A percentile compares a stretch with the other conserved stretches of the same genome.
Conservation (phyloP, 2,888 invertebrate genomes). For the Mythimna lalbum region DNA sequence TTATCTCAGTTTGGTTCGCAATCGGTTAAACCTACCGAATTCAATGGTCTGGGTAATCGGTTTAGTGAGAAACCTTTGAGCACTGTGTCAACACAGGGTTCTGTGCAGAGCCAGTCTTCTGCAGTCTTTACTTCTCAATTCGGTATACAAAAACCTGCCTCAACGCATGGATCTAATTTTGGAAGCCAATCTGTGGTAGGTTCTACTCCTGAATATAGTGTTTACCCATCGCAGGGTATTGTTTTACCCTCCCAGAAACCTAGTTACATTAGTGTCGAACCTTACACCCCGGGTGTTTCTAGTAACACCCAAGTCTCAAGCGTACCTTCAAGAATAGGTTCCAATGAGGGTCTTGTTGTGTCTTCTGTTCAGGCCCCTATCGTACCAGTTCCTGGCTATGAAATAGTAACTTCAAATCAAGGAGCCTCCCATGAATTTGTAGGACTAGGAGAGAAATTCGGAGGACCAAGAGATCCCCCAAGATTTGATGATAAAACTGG, state of each 20-base stretch:
- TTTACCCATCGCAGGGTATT: slow-evolving; percentile 28
- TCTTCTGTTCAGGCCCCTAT: slow-evolving; percentile 42
- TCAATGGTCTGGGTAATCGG: slow-evolving; percentile 11
- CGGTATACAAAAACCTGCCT: slow-evolving; percentile 35
- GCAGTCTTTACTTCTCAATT: slow-evolving; percentile 51
- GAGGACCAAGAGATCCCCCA: slow-evolving; percentile 79
- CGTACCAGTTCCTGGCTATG: slow-evolving; percentile 56
- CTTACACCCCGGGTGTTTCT: slow-evolving; percentile 7
- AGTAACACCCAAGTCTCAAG: slow-evolving; percentile 29
- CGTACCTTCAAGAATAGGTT: slow-evolving; percentile 11
- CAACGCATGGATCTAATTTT: slow-evolving; percentile 12
- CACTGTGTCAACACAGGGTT: slow-evolving; percentile 37
- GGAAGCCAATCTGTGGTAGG: slow-evolving; percentile 32
- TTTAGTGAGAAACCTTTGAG: slow-evolving; percentile 44
- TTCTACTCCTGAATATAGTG: slow-evolving; percentile 23
- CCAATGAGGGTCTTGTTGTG: slow-evolving; percentile 11
- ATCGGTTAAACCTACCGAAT: slow-evolving; percentile 11
- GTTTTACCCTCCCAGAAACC: slow-evolving; percentile 8
- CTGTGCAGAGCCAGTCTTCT: slow-evolving; percentile 32
- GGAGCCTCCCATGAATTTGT: slow-evolving; percentile 58
- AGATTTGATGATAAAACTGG: slow-evolving; percentile 82
- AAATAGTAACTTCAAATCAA: slow-evolving; percentile 40
- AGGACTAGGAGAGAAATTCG: slow-evolving; percentile 79
- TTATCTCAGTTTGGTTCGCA: slow-evolving; percentile 35
- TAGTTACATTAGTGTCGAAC: slow-evolving; percentile 38